Evolutionary conservation across 2,888 invertebrate genomes (phyloP), one percentile per base, ranked within the genome.

Genomic region (Apoda limacodes): DNA sequence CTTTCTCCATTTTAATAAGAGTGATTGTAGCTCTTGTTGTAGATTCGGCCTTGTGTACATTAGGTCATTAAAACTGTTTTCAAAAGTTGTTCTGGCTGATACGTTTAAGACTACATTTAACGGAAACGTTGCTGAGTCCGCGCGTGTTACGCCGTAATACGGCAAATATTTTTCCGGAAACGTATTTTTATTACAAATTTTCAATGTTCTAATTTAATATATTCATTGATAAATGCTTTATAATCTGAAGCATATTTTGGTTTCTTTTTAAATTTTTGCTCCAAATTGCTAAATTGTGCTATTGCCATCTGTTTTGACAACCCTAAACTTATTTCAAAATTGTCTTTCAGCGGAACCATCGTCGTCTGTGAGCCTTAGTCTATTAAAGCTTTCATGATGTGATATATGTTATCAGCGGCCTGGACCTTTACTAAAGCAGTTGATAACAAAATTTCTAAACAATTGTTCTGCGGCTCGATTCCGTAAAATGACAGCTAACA

Each of bases 311-410:
- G n/a, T n/a, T n/a, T n/a, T n/a, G n/a, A n/a, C n/a, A n/a, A n/a
- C n/a, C n/a, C n/a, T n/a, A n/a, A n/a, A n/a, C n/a, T n/a, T n/a
- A n/a, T n/a, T n/a, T n/a, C n/a, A n/a, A n/a, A n/a, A n/a, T n/a
- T n/a, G n/a, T n/a, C n/a, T n/a, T n/a, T n/a, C n/a, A n/a, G 27
- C 2, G 37, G 34, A 9, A 25, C 38, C 5, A 13, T 19, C 32
- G 39, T 37, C 5, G 31, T 30, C 27, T 42, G 42, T 5, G 42
- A 44, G 3, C 43, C 43, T 22, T 42, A 42, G 25, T 44, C 42
- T 1, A 41, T 11, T 9, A 34, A 23, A 2, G 32, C 38, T 26
- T 33, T 27, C 26, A 33, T 20, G 6, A 2, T 29, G 12, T 32
- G 22, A 13, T 25, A 22, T 3, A 21, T n/a, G 1, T 39, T 37